Base-by-base conservation (phyloP, 2,888 invertebrate genomes). In the Parnassius mnemosyne region DNA sequence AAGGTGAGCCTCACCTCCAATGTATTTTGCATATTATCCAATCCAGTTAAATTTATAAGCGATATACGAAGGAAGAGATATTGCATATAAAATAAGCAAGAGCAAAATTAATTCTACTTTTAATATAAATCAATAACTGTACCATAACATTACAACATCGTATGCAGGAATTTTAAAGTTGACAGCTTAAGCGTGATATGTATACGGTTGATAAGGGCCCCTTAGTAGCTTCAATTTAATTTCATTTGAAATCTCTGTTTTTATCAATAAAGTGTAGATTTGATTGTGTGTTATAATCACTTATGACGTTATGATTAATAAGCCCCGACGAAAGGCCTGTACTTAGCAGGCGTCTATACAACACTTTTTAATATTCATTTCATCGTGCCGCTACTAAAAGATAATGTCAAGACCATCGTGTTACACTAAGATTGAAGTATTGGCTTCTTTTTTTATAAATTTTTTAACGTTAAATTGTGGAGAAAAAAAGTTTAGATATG, bases 351-450 rank as follows among this genome's bases (percentile, higher is more conserved):
- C 55, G 54, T 60, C 57, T 57, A 41, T 53, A 60, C 47, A 57
- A 64, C 63, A 60, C 63, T 58, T 65, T 68, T 77, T 77, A 78
- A 76, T 77, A 83, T 83, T 81, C 77, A 78, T 80, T 81, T 79
- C 75, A 75, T 74, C 77, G 74, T 73, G 71, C 78, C 80, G 81
- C 78, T 70, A 69, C 67, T 72, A 74, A 71, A 72, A 80, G 84
- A 83, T 83, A 75, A 73, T 71, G 76, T 74, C 73, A 73, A 68
- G 63, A 68, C 66, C 68, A 66, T 70, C 70, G 66, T 72, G 71
- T 75, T 69, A 69, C 73, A 71, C 69, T 71, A 71, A 65, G 69
- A 71, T 71, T 71, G 70, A 71, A 69, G 66, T 73, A 74, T 76
- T 77, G 73, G 68, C 68, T 64, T 64, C 72, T 71, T 71, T 74